Conservation (phyloP, 2,888 invertebrate genomes). For the Peribatodes rhomboidaria region DNA sequence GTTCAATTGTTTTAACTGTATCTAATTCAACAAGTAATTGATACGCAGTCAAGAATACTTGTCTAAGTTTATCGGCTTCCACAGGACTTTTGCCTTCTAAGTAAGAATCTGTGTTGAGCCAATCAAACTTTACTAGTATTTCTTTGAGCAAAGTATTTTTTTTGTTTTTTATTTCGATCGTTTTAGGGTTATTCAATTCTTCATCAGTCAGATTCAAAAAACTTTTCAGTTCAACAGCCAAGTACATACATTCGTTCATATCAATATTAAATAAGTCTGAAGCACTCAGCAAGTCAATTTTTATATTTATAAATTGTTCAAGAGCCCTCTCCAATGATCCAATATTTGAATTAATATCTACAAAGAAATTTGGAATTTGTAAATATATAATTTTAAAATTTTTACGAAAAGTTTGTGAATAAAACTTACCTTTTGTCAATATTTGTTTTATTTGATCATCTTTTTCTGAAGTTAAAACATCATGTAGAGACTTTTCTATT, state of each 20-base stretch:
- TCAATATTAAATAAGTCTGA: slow-evolving; percentile 50
- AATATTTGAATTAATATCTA: slow-evolving; percentile 70
- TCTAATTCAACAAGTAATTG: slow-evolving; percentile 60
- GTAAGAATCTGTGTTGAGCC: slow-evolving; percentile 57
- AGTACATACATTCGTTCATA: slow-evolving; percentile 52
- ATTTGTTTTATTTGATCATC: slow-evolving; percentile 46
- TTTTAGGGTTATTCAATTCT: slow-evolving; percentile 39
- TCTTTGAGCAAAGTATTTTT: slow-evolving; percentile 50
- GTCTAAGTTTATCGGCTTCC: slow-evolving; percentile 56
- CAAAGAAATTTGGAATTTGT: slow-evolving; percentile 50
- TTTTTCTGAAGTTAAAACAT: slow-evolving; percentile 56
- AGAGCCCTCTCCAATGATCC: slow-evolving; percentile 62
- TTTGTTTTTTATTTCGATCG: slow-evolving; percentile 50
- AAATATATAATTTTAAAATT: background rate
- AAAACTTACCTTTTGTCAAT: slow-evolving; percentile 66
- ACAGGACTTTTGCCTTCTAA: slow-evolving; percentile 50
- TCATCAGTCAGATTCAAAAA: slow-evolving; percentile 36
- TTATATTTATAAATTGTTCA: slow-evolving; percentile 57
- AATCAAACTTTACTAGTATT: slow-evolving; percentile 60
- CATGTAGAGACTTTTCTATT: slow-evolving; percentile 64
- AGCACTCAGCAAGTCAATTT: slow-evolving; percentile 51
- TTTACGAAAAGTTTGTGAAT: too few relatives aligned
- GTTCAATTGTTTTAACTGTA: slow-evolving; percentile 38
- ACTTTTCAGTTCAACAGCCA: slow-evolving; percentile 56
- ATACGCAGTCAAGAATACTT: slow-evolving; percentile 56